A percentile compares a stretch with the other conserved stretches of the same genome.
Conservation (phyloP, 2,888 invertebrate genomes). For the Monochamus alternatus region DNA sequence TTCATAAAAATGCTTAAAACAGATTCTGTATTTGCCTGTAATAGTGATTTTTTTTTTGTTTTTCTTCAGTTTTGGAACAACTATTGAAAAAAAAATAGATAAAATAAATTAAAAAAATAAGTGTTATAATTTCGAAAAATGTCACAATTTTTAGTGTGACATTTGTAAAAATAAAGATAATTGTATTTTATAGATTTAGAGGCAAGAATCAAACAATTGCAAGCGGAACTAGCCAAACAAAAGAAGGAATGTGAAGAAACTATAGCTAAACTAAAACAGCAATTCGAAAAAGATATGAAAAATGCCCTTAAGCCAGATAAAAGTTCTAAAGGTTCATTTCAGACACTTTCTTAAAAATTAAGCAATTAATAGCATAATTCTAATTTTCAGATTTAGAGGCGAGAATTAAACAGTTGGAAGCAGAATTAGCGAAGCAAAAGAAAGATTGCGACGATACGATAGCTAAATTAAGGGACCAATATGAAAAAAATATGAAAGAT, state of each 20-base stretch:
- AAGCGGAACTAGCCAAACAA: conserved; percentile 54
- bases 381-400: conserved; percentile 26
- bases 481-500: conserved; percentile 3
- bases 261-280: conserved; percentile 70
- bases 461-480: conserved; percentile 17
- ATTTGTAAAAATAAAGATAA: not conserved
- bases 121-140: no score
- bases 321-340: no score
- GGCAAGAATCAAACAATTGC: conserved; percentile 34
- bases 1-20: no score
- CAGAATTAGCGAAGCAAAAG: conserved; percentile 32
- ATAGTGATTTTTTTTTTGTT: no score
- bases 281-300: conserved; percentile 74
- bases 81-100: no score
- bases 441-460: conserved; percentile 22
- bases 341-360: no score
- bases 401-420: conserved; percentile 21
- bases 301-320: conserved; percentile 67
- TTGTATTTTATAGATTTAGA: conserved; percentile 13
- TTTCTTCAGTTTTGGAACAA: no score
- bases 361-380: no score
- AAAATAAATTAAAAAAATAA: no score
- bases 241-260: conserved; percentile 64
- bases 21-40: no score
- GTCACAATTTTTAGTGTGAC: no score